Conservation (phyloP, 2,113 vertebrate genomes). For the Trachemys scripta region DNA sequence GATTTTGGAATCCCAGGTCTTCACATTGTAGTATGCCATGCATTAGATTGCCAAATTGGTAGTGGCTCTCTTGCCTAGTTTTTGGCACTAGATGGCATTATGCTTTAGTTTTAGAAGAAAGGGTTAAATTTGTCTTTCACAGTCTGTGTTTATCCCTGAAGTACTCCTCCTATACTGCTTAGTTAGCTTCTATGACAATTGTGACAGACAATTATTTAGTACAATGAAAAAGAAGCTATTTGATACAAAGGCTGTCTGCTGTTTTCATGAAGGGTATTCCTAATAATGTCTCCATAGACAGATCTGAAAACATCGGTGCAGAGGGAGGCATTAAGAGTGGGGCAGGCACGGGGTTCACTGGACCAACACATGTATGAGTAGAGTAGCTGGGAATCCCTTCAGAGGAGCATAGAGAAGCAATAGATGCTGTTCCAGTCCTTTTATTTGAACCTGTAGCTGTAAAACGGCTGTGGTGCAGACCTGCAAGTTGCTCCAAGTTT, state of each 20-base stretch:
- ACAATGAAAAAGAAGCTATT: background rate
- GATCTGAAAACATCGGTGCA: background rate
- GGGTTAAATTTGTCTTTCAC: background rate
- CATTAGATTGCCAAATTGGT: background rate
- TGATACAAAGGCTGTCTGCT: rapidly evolving
- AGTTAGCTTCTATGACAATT: background rate
- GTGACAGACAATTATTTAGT: background rate
- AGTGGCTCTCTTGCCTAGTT: background rate
- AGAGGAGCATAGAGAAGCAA: background rate
- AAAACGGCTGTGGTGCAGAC: background rate
- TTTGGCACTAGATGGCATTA: conserved; percentile 52
- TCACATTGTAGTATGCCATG: background rate
- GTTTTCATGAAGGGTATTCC: background rate
- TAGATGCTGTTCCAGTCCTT: background rate
- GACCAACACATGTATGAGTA: background rate
- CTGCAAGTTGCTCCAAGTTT: background rate
- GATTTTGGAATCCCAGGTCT: background rate
- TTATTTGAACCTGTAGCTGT: background rate
- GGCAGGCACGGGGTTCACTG: background rate
- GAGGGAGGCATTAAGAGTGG: background rate
- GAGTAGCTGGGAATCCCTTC: background rate
- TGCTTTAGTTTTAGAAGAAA: background rate
- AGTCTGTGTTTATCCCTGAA: background rate
- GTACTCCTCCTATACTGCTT: rapidly evolving
- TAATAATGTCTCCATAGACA: background rate